A percentile compares a stretch with the other conserved stretches of the same genome.
phyloP scores from a whole-genome alignment of 2,113 vertebrate species.

The Pangasianodon hypophthalmus region DNA sequence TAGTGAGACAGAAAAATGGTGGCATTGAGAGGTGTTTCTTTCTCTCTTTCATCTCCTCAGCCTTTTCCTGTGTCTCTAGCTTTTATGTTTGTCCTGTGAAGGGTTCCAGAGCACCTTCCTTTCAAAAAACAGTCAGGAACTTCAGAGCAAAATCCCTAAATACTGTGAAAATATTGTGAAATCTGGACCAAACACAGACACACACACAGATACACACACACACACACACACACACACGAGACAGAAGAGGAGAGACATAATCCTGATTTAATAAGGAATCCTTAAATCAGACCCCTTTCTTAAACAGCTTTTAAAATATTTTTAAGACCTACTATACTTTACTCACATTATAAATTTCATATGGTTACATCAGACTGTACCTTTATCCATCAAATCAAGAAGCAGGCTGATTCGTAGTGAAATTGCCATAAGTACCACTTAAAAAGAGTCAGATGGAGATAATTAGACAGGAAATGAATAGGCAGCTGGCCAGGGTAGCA shows the following conservation, averaged over 20 bases:
- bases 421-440: neutral
- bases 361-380: neutral
- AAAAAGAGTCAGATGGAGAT: neutral
- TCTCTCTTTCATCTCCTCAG: neutral
- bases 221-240: neutral
- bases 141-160: slow-evolving; percentile 12
- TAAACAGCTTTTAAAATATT: neutral
- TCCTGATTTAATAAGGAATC: neutral
- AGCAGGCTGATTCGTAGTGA: neutral
- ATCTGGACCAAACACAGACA: neutral
- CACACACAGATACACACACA: slow-evolving; percentile 6
- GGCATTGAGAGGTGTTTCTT: neutral
- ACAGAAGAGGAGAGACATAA: neutral
- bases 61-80: neutral
- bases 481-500: neutral
- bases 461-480: neutral
- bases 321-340: neutral
- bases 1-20: neutral
- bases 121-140: neutral
- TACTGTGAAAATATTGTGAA: neutral
- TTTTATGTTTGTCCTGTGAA: neutral
- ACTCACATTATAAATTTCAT: neutral
- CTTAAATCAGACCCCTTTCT: neutral
- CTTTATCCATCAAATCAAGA: neutral
- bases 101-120: neutral